These are phyloP conservation scores for Nomada lathburiana DNA, from an alignment of 2,888 invertebrate species.

Conservation along the genomic window DNA sequence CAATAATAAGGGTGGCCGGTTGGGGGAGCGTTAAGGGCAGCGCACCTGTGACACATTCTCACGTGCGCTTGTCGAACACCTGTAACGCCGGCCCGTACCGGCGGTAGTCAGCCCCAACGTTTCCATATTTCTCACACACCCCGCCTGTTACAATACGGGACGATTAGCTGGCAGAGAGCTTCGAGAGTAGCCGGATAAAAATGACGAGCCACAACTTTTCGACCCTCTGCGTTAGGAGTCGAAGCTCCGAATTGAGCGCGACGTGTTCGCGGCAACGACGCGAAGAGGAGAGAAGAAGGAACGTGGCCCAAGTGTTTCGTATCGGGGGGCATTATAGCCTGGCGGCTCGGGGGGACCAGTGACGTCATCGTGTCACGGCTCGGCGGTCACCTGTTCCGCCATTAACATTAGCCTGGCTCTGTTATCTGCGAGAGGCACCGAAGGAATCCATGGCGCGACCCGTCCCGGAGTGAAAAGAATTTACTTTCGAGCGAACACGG, in stretches of 20 bases:
- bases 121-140: slow-evolving; percentile 72
- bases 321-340: slow-evolving; percentile 41
- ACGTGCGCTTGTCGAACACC: slow-evolving; percentile 80
- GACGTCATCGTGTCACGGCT: slow-evolving; percentile 83
- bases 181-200: slow-evolving; percentile 28
- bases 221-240: too few species aligned
- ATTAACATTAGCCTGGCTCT: slow-evolving; percentile 76
- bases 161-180: background rate
- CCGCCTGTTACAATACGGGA: slow-evolving; percentile 48
- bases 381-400: slow-evolving; percentile 81
- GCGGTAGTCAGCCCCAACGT: slow-evolving; percentile 54
- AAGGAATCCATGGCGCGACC: slow-evolving; percentile 48
- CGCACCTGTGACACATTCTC: slow-evolving; percentile 83
- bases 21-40: slow-evolving; percentile 45
- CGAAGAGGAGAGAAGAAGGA: background rate
- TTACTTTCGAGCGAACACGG: slow-evolving; percentile 68
- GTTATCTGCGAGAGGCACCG: slow-evolving; percentile 68
- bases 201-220: background rate
- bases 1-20: slow-evolving; percentile 71
- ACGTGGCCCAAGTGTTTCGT: slow-evolving; percentile 43
- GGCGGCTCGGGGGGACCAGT: slow-evolving; percentile 74
- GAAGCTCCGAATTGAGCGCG: too few species aligned
- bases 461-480: slow-evolving; percentile 44
- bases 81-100: slow-evolving; percentile 73
- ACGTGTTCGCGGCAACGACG: too few species aligned